These are phyloP conservation scores for Pseudococcus longispinus DNA, from an alignment of 2,888 invertebrate species.

Conservation along the genomic window DNA sequence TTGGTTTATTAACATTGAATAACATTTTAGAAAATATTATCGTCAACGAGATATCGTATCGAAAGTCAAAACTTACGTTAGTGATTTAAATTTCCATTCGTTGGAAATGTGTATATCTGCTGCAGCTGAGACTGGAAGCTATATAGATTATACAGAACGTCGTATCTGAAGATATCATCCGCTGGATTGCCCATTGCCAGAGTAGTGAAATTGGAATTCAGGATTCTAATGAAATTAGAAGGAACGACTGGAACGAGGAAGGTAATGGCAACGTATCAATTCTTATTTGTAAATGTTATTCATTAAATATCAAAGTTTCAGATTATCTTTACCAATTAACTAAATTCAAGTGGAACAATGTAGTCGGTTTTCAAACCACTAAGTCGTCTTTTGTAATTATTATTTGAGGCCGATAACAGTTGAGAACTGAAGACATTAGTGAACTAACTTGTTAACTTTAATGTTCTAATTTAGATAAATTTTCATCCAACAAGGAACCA, in stretches of 20 bases:
- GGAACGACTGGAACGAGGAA: not conserved
- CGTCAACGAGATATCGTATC: too few relatives aligned
- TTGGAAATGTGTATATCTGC: too few relatives aligned
- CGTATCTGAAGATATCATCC: too few relatives aligned
- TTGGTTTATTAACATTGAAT: too few relatives aligned
- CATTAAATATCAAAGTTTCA: not conserved
- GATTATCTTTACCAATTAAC: slow-evolving; percentile 1
- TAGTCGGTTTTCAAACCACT: not conserved
- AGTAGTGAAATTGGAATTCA: too few relatives aligned
- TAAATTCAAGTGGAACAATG: not conserved
- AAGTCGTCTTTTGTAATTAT: not conserved
- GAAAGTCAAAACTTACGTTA: too few relatives aligned
- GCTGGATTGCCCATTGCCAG: too few relatives aligned
- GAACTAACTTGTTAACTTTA: not conserved
- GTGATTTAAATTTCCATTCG: too few relatives aligned
- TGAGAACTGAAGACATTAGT: not conserved
- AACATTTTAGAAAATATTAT: too few relatives aligned
- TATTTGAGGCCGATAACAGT: slow-evolving; percentile 11
- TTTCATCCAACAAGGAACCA: not conserved
- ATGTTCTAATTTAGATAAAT: slow-evolving; percentile 5
- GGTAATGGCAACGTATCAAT: not conserved
- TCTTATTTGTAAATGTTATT: not conserved
- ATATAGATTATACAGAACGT: too few relatives aligned
- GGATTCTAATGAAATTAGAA: not conserved
- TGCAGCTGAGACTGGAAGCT: too few relatives aligned